These are phyloP conservation scores for Isoperla grammatica DNA, from an alignment of 2,888 invertebrate genomes.

Conservation along the genomic window DNA sequence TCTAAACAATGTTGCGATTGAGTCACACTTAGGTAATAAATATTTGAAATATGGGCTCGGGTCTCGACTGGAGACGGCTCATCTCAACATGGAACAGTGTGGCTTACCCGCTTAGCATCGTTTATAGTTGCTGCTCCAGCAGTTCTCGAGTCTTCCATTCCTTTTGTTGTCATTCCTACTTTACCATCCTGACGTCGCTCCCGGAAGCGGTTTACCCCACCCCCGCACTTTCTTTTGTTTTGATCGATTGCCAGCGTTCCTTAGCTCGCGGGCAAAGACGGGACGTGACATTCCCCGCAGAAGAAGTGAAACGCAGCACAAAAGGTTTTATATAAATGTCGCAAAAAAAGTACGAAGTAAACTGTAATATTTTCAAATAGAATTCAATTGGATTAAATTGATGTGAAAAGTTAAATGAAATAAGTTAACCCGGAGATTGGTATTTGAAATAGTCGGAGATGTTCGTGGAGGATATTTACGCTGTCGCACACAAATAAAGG, in stretches of 20 bases:
- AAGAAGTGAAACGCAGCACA: conserved; percentile 1
- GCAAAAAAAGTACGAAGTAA: conserved; percentile 14
- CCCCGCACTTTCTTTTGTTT: conserved; percentile 22
- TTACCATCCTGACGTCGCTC: conserved; percentile 7
- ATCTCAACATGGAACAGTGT: no score
- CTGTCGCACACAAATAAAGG: background rate
- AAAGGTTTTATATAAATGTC: conserved; percentile 17
- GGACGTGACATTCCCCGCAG: conserved; percentile 12
- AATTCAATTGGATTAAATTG: conserved; percentile 1
- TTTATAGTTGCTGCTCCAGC: conserved; percentile 7
- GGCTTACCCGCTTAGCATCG: no score
- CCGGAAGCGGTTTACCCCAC: conserved; percentile 18
- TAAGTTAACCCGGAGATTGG: background rate
- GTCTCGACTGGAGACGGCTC: no score
- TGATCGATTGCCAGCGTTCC: conserved; percentile 24
- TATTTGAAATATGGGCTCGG: no score
- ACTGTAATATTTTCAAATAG: conserved; percentile 13
- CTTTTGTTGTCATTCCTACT: conserved; percentile 16
- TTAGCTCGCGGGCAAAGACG: conserved; percentile 16
- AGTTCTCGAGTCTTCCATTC: conserved; percentile 13
- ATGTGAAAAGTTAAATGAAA: conserved; percentile 6
- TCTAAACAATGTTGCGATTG: no score
- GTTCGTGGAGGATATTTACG: background rate
- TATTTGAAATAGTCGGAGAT: background rate
- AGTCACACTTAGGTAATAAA: no score